Evolutionary conservation across 2,797 vertebrate species (phyloP).

Genomic region (Loris lydekkerianus): DNA sequence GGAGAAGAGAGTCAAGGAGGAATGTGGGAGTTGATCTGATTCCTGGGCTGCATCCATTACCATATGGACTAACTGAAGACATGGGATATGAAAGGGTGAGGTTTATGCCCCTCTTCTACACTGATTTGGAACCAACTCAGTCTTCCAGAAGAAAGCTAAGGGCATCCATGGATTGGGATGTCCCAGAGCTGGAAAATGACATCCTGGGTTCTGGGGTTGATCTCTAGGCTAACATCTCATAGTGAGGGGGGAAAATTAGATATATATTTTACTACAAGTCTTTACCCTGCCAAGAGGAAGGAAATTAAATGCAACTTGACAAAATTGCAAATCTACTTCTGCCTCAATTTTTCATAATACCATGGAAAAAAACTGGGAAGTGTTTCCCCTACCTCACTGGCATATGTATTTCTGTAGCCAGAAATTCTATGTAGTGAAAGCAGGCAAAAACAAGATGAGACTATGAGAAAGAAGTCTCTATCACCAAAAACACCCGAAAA

Average conservation of each 20-base stretch:
- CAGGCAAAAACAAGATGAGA: not conserved
- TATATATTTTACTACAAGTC: not conserved
- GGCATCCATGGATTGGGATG: not conserved
- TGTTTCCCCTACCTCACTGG: not conserved
- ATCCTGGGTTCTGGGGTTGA: not conserved
- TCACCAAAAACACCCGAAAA: not conserved
- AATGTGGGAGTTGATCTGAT: not conserved
- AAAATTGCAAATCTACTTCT: conserved; percentile 29
- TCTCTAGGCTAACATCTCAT: not conserved
- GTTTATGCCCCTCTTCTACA: not conserved
- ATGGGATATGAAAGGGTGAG: not conserved
- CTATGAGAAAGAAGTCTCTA: not conserved
- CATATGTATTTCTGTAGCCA: not conserved
- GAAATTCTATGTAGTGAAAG: not conserved
- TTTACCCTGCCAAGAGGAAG: not conserved
- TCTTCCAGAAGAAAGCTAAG: not conserved
- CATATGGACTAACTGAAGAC: not conserved
- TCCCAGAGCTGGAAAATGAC: not conserved
- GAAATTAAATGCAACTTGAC: conserved; percentile 49
- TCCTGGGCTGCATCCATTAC: not conserved
- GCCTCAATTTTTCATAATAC: conserved; percentile 12
- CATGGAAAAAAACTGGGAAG: not conserved
- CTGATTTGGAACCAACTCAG: not conserved
- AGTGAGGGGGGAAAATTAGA: not conserved
- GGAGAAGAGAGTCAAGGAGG: not conserved